Base-by-base conservation (phyloP, 2,797 vertebrate species). In the Cynopterus sphinx region DNA sequence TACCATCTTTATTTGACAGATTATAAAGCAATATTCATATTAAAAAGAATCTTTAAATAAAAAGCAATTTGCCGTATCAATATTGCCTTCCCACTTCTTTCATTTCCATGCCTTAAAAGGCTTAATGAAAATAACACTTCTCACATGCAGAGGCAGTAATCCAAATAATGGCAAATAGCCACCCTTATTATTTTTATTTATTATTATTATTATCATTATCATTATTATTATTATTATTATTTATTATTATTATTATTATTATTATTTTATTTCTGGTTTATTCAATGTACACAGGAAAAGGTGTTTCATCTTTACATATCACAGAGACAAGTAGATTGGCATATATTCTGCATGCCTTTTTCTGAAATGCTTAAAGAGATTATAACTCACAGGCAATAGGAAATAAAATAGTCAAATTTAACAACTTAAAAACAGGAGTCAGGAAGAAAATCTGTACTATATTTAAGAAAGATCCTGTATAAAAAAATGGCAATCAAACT, bases 21-120 rank as follows among this genome's bases (percentile, higher is more conserved):
- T 95, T 98, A 98, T 98, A 98, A 98, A 98, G 98, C 97, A 96
- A 96, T 97, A 97, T 53, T 98, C 39, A 19, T 97, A 97, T 97
- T 97, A 19, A 98, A 98, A 98, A 98, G 71, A 77, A 97, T 97
- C 94, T 98, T 98, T 98, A 98, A 98, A 98, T 98, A 98, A 98
- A 98, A 97, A 98, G n/a, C 96, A 97, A 98, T 98, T 98, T 98
- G 94, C 94, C 97, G 74, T 94, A 98, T 98, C 97, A 98, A 97
- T 98, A 97, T 96, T 96, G 67, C 97, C 96, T 97, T 97, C 95
- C 96, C 97, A 95, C 67, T 22, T 28, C 53, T 95, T 98, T 97
- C 97, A 96, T 95, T 87, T 90, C 91, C 36, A 75, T 41, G 81
- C 77, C 77, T 96, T 86, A 83, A 41, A 97, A 97, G 51, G n/a